Percentiles rank a stretch among this genome's conserved stretches.
phyloP scores from a whole-genome alignment of 2,797 vertebrate species.

The Pseudopleuronectes americanus region DNA sequence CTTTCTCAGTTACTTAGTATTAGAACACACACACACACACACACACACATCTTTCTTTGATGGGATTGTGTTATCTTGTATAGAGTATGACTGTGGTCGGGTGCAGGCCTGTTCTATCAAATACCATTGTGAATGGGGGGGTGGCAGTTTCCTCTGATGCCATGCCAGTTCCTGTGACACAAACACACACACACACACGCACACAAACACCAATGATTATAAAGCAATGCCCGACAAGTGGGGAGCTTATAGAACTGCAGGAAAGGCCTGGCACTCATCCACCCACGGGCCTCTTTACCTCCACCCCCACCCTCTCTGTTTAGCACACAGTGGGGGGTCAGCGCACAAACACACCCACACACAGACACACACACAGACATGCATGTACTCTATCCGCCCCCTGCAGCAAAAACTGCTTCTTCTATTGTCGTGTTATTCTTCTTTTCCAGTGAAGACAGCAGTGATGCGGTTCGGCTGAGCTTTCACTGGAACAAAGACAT shows the following conservation, averaged over 20 bases:
- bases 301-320: conserved; percentile 55
- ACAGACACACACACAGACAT: conserved; percentile 14
- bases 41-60: conserved; percentile 53
- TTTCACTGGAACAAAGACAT: conserved; percentile 61
- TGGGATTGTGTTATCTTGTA: conserved; percentile 52
- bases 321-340: conserved; percentile 68
- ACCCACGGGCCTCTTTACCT: conserved; percentile 56
- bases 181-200: conserved; percentile 6
- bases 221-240: conserved; percentile 73
- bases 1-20: conserved; percentile 33
- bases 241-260: conserved; percentile 65
- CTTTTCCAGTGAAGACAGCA: conserved; percentile 33
- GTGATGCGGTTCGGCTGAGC: conserved; percentile 35
- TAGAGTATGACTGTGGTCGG: conserved; percentile 49
- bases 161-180: conserved; percentile 71
- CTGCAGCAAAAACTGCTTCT: conserved; percentile 66
- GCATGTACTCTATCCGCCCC: conserved; percentile 40
- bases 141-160: conserved; percentile 70
- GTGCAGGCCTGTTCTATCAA: conserved; percentile 66
- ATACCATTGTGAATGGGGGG: conserved; percentile 71
- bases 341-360: conserved; percentile 37
- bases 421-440: conserved; percentile 57
- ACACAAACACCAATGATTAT: conserved; percentile 64
- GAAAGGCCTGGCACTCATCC: conserved; percentile 69
- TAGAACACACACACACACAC: conserved; percentile 8